These are phyloP conservation scores for Glyphotaelius pellucidus DNA, from an alignment of 2,888 invertebrate species.

Conservation along the genomic window DNA sequence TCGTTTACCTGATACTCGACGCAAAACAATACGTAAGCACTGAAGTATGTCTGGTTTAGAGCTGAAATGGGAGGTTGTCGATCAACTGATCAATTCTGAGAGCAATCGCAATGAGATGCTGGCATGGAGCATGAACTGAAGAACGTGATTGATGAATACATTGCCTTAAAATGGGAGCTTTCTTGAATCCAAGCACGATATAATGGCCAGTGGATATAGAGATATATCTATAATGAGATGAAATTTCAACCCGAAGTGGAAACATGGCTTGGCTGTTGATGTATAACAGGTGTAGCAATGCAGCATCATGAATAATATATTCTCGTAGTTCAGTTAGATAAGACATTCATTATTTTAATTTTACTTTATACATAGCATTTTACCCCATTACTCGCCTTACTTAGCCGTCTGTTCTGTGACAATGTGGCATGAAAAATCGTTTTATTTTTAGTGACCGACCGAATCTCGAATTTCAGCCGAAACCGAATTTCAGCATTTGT, in stretches of 20 bases:
- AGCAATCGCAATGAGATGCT: not conserved
- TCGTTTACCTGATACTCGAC: not conserved
- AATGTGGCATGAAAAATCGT: too few relatives aligned
- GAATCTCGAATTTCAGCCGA: too few relatives aligned
- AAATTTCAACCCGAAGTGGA: not conserved
- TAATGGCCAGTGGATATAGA: not conserved
- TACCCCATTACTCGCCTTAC: too few relatives aligned
- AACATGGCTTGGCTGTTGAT: not conserved
- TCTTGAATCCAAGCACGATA: not conserved
- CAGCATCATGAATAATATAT: not conserved
- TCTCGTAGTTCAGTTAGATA: too few relatives aligned
- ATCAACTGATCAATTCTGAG: not conserved
- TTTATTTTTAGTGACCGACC: too few relatives aligned
- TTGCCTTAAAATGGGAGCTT: not conserved
- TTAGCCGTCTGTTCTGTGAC: too few relatives aligned
- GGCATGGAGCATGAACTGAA: not conserved
- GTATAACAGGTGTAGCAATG: not conserved
- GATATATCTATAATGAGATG: not conserved
- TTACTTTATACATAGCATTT: too few relatives aligned
- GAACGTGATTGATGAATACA: not conserved
- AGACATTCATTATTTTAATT: too few relatives aligned
- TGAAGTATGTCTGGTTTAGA: not conserved
- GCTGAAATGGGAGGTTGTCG: not conserved
- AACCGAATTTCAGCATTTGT: too few relatives aligned
- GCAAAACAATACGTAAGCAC: not conserved